Evolutionary conservation across 2,888 invertebrate genomes (phyloP), one percentile per base, ranked within the genome.

Genomic region (Rhyacophila evoluta): DNA sequence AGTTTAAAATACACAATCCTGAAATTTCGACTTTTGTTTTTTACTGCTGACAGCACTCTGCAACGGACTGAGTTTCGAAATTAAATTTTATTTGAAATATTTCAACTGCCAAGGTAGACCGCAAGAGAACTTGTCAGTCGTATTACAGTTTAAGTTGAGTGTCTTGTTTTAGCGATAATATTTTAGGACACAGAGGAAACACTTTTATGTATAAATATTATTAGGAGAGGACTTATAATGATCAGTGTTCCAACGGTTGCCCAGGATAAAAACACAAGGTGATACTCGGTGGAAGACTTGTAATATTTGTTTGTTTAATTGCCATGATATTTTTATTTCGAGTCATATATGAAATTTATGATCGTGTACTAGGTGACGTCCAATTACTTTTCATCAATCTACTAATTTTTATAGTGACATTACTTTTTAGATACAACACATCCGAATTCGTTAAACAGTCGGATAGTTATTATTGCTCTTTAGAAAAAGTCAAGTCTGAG

Each of bases 371-470:
- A 19, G 10, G 15, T 19, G 19, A 55, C 55, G 12, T 55, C 10
- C 5, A 19, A 55, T 25, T 55, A 0, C 5, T 55, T 8, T 25
- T 55, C 10, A 55, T 55, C 25, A 19, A 55, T 19, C 55, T 19
- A 8, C 15, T 55, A 19, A 25, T 55, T 36, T 69, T 29, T 55
- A 72, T 72, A 72, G 55, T 36, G 29, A 28, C 73, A 19, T 77
- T 41, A 25, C 8, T 73, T 77, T 77, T 68, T 73, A 77, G 77
- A 77, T 77, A 15, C 39, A 33, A 29, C 29, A 29, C 68, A 0
- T 39, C 70, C 19, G 29, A 33, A 12, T 55, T 33, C 41, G 25
- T n/a, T 28, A 29, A 69, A 28, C 55, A 19, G 8, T 25, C 55
- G 1, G 29, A 28, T 28, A 69, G n/a, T n/a, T n/a, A 29, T 69